These are phyloP conservation scores for Panthera leo DNA, from an alignment of 2,113 vertebrate species.

Conservation along the genomic window DNA sequence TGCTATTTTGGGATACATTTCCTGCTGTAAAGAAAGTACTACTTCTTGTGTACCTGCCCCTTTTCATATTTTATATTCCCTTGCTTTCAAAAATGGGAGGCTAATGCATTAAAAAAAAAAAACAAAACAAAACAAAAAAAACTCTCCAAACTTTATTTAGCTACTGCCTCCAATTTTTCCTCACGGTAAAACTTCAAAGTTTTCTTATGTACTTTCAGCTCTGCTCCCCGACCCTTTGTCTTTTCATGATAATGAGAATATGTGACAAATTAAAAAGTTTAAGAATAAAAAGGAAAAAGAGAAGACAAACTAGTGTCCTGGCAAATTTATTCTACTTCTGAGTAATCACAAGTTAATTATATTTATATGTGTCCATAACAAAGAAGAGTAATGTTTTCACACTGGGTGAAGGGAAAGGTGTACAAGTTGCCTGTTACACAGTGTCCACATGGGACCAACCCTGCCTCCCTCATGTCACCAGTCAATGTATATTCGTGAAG, in stretches of 20 bases:
- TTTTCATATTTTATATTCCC: neutral
- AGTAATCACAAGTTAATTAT: neutral
- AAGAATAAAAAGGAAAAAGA: neutral
- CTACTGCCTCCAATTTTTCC: neutral
- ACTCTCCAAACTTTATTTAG: neutral
- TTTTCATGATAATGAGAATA: neutral
- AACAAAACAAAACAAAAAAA: neutral
- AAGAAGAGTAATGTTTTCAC: neutral
- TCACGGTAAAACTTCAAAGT: neutral
- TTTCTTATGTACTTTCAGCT: slow-evolving; percentile 5
- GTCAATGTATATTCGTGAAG: neutral
- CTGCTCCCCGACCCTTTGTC: neutral
- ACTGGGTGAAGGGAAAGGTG: neutral
- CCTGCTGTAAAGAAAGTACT: neutral
- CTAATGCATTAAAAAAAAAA: neutral
- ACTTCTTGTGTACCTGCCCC: neutral
- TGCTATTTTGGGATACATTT: neutral
- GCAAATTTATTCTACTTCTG: neutral
- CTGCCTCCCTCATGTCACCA: neutral
- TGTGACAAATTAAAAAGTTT: neutral
- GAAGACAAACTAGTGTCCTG: neutral
- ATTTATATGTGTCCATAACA: neutral
- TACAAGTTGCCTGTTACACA: neutral
- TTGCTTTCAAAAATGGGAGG: neutral
- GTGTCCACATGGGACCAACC: neutral